Conservation (phyloP, 2,797 vertebrate genomes). For the Syngnathus rostellatus region DNA sequence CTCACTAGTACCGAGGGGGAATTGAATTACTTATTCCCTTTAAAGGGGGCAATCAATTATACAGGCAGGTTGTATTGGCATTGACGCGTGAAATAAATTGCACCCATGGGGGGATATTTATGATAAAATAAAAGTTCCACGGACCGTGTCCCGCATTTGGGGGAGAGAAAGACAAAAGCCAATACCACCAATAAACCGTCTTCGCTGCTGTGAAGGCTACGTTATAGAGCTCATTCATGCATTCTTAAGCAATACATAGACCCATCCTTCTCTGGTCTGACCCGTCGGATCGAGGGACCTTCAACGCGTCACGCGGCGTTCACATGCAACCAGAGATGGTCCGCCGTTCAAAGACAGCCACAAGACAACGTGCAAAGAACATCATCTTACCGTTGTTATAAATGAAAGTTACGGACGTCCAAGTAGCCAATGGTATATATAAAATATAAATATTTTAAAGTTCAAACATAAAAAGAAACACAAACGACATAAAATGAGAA, state of each 20-base stretch:
- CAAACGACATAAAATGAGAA: conserved; percentile 70
- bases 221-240: neutral
- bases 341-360: neutral
- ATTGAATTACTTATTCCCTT: neutral
- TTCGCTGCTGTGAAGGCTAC: neutral
- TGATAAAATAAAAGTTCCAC: neutral
- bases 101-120: neutral
- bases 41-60: no score
- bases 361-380: conserved; percentile 38
- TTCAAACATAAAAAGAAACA: conserved; percentile 69
- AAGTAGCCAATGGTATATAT: conserved; percentile 61
- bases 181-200: no score
- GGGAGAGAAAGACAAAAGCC: no score
- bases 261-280: neutral
- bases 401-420: conserved; percentile 72
- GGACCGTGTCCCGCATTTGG: no score
- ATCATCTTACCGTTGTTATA: conserved; percentile 75
- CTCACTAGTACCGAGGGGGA: neutral
- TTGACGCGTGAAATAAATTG: neutral
- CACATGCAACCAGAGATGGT: conserved; percentile 45
- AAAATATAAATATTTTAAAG: conserved; percentile 55
- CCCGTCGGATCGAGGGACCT: conserved; percentile 17
- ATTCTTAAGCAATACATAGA: neutral
- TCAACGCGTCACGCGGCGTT: conserved; percentile 50
- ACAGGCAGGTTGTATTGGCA: neutral